Base-by-base conservation (phyloP, 1,140 invertebrate species). In the Chlorops oryzae region DNA sequence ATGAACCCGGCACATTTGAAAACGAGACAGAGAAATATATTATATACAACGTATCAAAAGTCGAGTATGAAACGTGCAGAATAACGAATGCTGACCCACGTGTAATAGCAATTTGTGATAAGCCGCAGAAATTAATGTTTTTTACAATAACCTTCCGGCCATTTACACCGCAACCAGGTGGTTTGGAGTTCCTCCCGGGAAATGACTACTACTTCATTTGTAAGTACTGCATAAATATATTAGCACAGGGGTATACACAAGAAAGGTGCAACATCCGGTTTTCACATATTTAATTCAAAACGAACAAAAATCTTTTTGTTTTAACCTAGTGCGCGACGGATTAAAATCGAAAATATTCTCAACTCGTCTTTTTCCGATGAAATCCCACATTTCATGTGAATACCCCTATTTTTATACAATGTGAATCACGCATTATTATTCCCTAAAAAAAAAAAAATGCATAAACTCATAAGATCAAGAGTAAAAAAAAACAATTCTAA, bases 161-260 rank as follows among this genome's bases (percentile, higher is more conserved):
- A 65, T 96, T 95, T 75, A 94, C 91, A 60, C 92, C 92, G 28
- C 91, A 94, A 76, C 92, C 92, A 46, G 91, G 90, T 57, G 92
- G 92, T 43, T 78, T 95, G 59, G 92, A 96, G 74, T 96, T 96
- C 76, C 81, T 88, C 60, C 91, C 92, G 54, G 92, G 92, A 51
- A 89, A 92, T 70, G 91, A 95, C 74, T 96, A 96, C 73, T 96
- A 93, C 74, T 95, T 96, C 76, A 95, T 96, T 75, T 93, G 90
- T 79, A 80, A 83, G 82, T 82, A 50, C 44, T 13, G 27, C 27
- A 50, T 34, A 42, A 32, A 44, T 47, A 34, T 4, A 38, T 18
- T 18, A 6, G 37, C 22, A 20, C 22, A n/a, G n/a, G n/a, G n/a
- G n/a, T n/a, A n/a, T n/a, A n/a, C n/a, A n/a, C n/a, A n/a, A n/a